These are phyloP conservation scores for Hofmannophila pseudospretella DNA, from an alignment of 2,888 invertebrate species.

Conservation along the genomic window DNA sequence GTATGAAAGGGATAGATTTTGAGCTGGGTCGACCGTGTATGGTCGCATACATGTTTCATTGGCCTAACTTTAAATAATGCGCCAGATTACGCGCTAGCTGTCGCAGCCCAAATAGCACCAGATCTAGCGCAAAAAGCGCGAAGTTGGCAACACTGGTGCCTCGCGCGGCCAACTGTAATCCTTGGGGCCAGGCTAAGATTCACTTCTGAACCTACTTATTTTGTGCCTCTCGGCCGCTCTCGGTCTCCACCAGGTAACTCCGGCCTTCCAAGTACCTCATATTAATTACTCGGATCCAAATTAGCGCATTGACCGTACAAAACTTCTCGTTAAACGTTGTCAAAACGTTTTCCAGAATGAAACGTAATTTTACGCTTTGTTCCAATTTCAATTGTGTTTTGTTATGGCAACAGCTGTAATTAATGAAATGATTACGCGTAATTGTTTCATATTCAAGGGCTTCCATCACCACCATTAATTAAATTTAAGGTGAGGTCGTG, in stretches of 20 bases:
- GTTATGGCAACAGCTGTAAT: conserved; percentile 14
- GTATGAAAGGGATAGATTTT: too few relatives aligned
- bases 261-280: conserved; percentile 20
- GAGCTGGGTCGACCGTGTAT: too few relatives aligned
- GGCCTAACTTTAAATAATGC: too few relatives aligned
- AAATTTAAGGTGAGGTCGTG: conserved; percentile 4
- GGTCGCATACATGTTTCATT: too few relatives aligned
- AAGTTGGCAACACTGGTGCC: too few relatives aligned
- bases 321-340: conserved; percentile 47
- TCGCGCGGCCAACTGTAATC: too few relatives aligned
- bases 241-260: conserved; percentile 46
- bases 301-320: conserved; percentile 58
- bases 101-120: too few relatives aligned
- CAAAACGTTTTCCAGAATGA: conserved; percentile 37
- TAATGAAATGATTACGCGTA: conserved; percentile 14
- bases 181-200: too few relatives aligned
- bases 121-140: too few relatives aligned
- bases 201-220: too few relatives aligned
- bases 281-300: conserved; percentile 67
- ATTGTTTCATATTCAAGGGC: conserved; percentile 10
- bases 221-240: conserved; percentile 38
- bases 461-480: too few relatives aligned
- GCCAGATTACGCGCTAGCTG: too few relatives aligned
- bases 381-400: conserved; percentile 15
- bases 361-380: conserved; percentile 30